A percentile compares a stretch with the other conserved stretches of the same genome.
Conservation (phyloP, 2,888 invertebrate species). For the Smittia sp. region DNA sequence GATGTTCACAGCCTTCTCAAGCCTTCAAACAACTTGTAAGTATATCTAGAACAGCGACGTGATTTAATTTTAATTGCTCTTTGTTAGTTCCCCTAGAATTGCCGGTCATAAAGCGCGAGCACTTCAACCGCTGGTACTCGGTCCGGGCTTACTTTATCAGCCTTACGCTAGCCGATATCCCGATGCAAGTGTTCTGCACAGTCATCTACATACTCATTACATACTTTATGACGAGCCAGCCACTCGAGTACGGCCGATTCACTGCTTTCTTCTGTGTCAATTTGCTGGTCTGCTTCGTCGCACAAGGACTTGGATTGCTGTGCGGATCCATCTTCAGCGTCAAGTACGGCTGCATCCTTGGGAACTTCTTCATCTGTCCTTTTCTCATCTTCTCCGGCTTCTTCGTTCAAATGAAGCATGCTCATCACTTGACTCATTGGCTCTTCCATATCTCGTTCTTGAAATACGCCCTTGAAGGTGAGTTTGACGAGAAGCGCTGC, state of each 20-base stretch:
- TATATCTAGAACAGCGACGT: slow-evolving; percentile 45
- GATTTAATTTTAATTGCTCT: background rate
- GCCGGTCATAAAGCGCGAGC: slow-evolving; percentile 75
- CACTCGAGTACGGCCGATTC: slow-evolving; percentile 71
- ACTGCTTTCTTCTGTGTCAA: slow-evolving; percentile 68
- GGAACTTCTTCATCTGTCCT: slow-evolving; percentile 82
- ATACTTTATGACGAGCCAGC: slow-evolving; percentile 85
- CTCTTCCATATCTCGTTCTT: slow-evolving; percentile 84
- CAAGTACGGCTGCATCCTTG: slow-evolving; percentile 83
- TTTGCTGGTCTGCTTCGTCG: slow-evolving; percentile 75
- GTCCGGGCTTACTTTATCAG: slow-evolving; percentile 78
- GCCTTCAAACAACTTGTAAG: slow-evolving; percentile 81
- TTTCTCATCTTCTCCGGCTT: slow-evolving; percentile 91
- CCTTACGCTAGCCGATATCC: slow-evolving; percentile 75
- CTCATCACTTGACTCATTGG: slow-evolving; percentile 76
- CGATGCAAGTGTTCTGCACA: slow-evolving; percentile 75
- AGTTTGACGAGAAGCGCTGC: background rate
- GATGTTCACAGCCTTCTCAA: slow-evolving; percentile 85
- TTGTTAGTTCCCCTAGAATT: slow-evolving; percentile 76
- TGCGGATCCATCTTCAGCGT: slow-evolving; percentile 79
- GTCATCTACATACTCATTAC: slow-evolving; percentile 72
- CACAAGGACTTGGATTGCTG: slow-evolving; percentile 81
- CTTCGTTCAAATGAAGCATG: slow-evolving; percentile 79
- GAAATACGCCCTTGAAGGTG: slow-evolving; percentile 83
- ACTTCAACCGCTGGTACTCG: slow-evolving; percentile 89